Conservation (phyloP, 2,888 invertebrate species). For the Cetonia aurata region DNA sequence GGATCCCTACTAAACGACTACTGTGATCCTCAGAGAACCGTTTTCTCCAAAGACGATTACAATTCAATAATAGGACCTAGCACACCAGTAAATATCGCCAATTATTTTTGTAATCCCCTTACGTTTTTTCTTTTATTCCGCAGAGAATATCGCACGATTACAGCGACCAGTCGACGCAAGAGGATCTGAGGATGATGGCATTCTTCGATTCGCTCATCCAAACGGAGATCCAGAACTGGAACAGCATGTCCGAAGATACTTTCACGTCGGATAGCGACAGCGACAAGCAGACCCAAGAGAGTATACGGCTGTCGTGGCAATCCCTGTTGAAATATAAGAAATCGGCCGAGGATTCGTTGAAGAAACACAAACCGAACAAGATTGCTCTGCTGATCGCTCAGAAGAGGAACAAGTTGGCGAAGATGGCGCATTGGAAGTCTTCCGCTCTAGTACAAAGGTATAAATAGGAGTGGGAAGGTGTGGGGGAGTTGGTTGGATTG, state of each 20-base stretch:
- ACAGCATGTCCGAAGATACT: constrained; percentile 59
- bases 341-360: constrained; percentile 61
- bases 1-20: constrained; percentile 73
- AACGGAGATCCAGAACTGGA: constrained; percentile 87
- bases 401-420: constrained; percentile 76
- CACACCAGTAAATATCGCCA: constrained; percentile 71
- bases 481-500: too few species aligned
- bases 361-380: constrained; percentile 70
- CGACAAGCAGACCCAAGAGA: constrained; percentile 50
- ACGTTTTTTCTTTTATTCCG: neutral
- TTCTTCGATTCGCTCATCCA: constrained; percentile 96
- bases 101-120: neutral
- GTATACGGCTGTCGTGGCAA: constrained; percentile 46
- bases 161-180: constrained; percentile 86
- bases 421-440: constrained; percentile 73
- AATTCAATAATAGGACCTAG: constrained; percentile 83
- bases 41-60: constrained; percentile 86
- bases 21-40: constrained; percentile 73
- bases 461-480: neutral
- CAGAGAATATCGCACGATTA: constrained; percentile 90
- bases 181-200: constrained; percentile 96
- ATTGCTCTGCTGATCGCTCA: constrained; percentile 81
- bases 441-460: constrained; percentile 62
- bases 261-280: constrained; percentile 61
- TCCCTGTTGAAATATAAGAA: constrained; percentile 59